Evolutionary conservation across 2,113 vertebrate species (phyloP).

Genomic region (Zapus hudsonius): DNA sequence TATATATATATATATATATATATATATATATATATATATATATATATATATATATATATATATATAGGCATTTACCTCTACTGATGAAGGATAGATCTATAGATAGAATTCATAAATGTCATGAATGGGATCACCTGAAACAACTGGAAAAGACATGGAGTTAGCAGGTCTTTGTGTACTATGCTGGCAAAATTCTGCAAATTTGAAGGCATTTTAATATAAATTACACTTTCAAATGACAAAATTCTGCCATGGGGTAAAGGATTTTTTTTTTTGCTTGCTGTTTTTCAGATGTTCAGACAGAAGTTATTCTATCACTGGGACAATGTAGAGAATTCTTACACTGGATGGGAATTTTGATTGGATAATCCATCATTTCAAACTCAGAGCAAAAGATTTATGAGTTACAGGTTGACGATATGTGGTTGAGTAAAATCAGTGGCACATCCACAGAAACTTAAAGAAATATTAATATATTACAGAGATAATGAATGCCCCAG

Average conservation of each 20-base stretch:
- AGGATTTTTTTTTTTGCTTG: slow-evolving; percentile 10
- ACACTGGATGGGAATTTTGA: background rate
- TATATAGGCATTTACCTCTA: background rate
- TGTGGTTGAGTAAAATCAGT: slow-evolving; percentile 3
- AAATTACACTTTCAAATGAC: background rate
- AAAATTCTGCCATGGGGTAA: background rate
- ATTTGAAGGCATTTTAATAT: slow-evolving; percentile 35
- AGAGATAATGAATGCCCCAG: background rate
- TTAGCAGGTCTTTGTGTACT: background rate
- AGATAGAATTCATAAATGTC: background rate
- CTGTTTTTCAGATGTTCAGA: background rate
- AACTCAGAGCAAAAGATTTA: slow-evolving; percentile 44
- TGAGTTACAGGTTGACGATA: slow-evolving; percentile 42
- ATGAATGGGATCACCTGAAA: background rate
- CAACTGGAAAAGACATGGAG: background rate
- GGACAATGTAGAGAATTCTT: background rate
- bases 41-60: background rate
- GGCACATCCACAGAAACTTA: background rate
- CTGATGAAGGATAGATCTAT: background rate
- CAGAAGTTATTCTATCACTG: background rate
- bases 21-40: background rate
- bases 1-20: no score
- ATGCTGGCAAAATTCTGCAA: background rate
- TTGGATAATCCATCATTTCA: slow-evolving; percentile 50
- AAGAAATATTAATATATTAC: slow-evolving; percentile 1